Evolutionary conservation across 2,888 invertebrate genomes (phyloP), one percentile per base, ranked within the genome.

Genomic region (Leptinotarsa peninsularis): DNA sequence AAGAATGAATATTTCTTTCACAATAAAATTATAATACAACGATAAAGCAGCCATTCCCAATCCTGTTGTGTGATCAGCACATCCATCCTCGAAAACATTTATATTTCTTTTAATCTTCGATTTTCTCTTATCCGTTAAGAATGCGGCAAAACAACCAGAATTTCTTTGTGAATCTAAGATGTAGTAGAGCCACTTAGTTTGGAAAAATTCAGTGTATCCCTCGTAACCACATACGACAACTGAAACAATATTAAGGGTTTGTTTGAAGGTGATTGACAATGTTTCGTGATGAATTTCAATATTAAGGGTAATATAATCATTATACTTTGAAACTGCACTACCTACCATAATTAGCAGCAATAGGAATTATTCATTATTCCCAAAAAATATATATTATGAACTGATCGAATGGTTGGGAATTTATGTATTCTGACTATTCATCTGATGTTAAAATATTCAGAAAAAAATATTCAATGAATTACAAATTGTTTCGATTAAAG

Each of bases 41-140:
- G 81, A 77, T 21, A 85, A 74, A 49, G 83, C 83, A 33, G 83
- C 84, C 2, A 81, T 77, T 17, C 83, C 85, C 13, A 85, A 71
- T 21, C 84, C 84, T 17, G 84, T 85, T 1, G 84, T 84, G 67
- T 85, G 85, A 74, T 85, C 85, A 15, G 82, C 81, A 72, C 85
- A 85, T 21, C 84, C 84, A 74, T 85, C 84, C 54, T 81, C 78
- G 33, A 82, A 82, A 58, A 79, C 72, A 67, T 78, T 78, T 15
- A 75, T 80, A 17, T 79, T 71, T 43, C 82, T 80, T 69, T 82
- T 85, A 2, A 79, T 80, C 68, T 80, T 80, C 4, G 78, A 76
- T 75, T 82, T 82, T 43, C 77, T 56, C 49, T 74, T 14, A n/a
- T 81, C 81, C 5, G 58, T 76, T 10, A 81, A 50, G n/a, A 54